These are phyloP conservation scores for Melanotaenia pygmaea DNA, from an alignment of 2,797 vertebrate genomes.

Conservation along the genomic window DNA sequence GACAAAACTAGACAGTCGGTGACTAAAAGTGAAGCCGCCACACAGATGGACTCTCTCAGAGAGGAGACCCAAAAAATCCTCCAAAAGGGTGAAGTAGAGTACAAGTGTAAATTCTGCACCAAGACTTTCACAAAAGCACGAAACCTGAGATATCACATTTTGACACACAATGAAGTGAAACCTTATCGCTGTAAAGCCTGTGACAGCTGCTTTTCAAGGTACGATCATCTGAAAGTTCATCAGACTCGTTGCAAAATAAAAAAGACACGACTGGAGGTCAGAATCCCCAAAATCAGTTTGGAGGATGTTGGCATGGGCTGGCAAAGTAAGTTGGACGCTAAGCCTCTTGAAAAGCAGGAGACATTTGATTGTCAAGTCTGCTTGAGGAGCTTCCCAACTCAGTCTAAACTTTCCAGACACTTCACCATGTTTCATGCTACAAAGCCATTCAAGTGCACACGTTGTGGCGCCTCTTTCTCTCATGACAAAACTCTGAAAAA, in stretches of 20 bases:
- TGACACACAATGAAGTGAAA: constrained; percentile 86
- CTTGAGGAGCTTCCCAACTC: constrained; percentile 67
- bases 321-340: constrained; percentile 52
- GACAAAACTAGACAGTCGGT: constrained; percentile 29
- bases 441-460: constrained; percentile 76
- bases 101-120: constrained; percentile 85
- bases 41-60: constrained; percentile 18
- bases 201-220: constrained; percentile 82
- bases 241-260: constrained; percentile 78
- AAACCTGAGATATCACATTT: constrained; percentile 81
- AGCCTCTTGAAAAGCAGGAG: constrained; percentile 34
- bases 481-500: constrained; percentile 68
- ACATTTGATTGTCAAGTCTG: constrained; percentile 74
- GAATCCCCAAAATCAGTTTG: constrained; percentile 80
- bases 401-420: constrained; percentile 76
- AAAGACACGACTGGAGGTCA: constrained; percentile 71
- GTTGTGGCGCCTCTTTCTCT: constrained; percentile 71
- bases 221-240: constrained; percentile 84
- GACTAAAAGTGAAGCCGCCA: constrained; percentile 26
- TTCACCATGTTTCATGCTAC: constrained; percentile 72
- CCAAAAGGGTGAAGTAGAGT: constrained; percentile 50
- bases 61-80: constrained; percentile 23
- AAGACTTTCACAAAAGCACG: constrained; percentile 81
- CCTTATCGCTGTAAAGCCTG: constrained; percentile 86
- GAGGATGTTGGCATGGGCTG: constrained; percentile 74